Evolutionary conservation across 1,140 invertebrate genomes (phyloP).

Genomic region (Drosophila tani): DNA sequence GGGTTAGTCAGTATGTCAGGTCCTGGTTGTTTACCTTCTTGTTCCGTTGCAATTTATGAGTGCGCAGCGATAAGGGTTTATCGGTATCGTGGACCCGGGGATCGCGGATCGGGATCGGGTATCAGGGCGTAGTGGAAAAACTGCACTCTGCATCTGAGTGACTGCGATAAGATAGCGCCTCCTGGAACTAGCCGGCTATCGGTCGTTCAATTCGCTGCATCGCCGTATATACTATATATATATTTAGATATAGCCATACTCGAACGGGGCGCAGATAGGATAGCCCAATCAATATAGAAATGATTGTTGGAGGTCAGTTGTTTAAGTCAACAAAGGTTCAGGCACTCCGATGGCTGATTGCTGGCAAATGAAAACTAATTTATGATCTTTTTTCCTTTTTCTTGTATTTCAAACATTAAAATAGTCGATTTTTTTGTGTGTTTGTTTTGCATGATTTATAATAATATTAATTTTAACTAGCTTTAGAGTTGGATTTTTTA

Average conservation of each 20-base stretch:
- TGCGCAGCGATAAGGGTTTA: constrained; percentile 69
- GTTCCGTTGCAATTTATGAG: constrained; percentile 81
- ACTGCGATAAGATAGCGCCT: constrained; percentile 69
- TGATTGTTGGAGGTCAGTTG: constrained; percentile 84
- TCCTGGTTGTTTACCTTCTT: constrained; percentile 73
- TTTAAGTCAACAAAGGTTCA: constrained; percentile 62
- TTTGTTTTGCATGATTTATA: constrained; percentile 70
- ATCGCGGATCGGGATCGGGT: constrained; percentile 13
- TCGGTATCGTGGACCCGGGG: constrained; percentile 25
- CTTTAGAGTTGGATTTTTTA: constrained; percentile 78
- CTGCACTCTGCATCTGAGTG: constrained; percentile 75
- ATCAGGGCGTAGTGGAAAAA: constrained; percentile 42
- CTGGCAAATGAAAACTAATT: constrained; percentile 64
- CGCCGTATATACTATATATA: constrained; percentile 4
- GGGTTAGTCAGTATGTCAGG: constrained; percentile 68
- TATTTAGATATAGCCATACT: constrained; percentile 10
- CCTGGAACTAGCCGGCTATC: constrained; percentile 52
- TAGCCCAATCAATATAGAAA: constrained; percentile 76
- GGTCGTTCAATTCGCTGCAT: constrained; percentile 52
- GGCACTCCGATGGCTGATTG: too few relatives aligned
- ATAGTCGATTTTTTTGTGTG: constrained; percentile 72
- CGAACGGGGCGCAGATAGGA: constrained; percentile 7
- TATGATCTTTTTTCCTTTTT: constrained; percentile 54
- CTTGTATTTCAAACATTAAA: constrained; percentile 84
- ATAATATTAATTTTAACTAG: constrained; percentile 82